These are phyloP conservation scores for Centropyge bicolor DNA, from an alignment of 2,797 vertebrate species.

Conservation along the genomic window DNA sequence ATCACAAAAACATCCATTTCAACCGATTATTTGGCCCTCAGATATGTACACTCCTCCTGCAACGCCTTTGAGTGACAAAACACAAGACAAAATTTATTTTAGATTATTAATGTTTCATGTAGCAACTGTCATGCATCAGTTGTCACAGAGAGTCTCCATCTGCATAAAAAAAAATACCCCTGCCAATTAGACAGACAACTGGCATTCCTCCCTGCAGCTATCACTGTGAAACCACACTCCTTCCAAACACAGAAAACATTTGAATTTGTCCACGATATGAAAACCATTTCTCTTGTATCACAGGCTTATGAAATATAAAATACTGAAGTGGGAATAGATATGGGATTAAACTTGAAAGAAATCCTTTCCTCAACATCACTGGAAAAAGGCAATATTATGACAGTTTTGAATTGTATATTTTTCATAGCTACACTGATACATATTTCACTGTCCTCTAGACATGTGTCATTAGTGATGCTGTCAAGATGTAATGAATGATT, in stretches of 20 bases:
- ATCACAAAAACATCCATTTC: slow-evolving; percentile 32
- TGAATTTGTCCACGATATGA: neutral
- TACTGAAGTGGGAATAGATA: slow-evolving; percentile 4
- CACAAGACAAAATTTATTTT: slow-evolving; percentile 61
- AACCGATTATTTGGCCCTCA: slow-evolving; percentile 34
- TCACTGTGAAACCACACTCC: slow-evolving; percentile 52
- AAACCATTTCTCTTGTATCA: slow-evolving; percentile 20
- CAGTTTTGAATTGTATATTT: neutral
- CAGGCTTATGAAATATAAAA: neutral
- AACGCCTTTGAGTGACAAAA: slow-evolving; percentile 55
- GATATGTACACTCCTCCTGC: slow-evolving; percentile 30
- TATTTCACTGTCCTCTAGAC: neutral
- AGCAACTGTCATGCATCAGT: slow-evolving; percentile 72
- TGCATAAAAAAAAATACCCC: slow-evolving; percentile 72
- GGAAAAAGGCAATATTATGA: neutral
- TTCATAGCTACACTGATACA: neutral
- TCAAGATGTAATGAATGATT: neutral
- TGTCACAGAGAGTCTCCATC: slow-evolving; percentile 70
- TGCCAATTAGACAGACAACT: slow-evolving; percentile 74
- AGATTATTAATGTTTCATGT: slow-evolving; percentile 73
- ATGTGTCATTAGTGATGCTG: neutral
- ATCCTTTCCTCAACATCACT: neutral
- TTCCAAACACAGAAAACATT: slow-evolving; percentile 45
- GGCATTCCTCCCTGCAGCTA: slow-evolving; percentile 70
- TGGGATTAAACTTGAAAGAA: slow-evolving; percentile 5